Evolutionary conservation across 2,113 vertebrate genomes (phyloP).

Genomic region (Thryonomys swinderianus): DNA sequence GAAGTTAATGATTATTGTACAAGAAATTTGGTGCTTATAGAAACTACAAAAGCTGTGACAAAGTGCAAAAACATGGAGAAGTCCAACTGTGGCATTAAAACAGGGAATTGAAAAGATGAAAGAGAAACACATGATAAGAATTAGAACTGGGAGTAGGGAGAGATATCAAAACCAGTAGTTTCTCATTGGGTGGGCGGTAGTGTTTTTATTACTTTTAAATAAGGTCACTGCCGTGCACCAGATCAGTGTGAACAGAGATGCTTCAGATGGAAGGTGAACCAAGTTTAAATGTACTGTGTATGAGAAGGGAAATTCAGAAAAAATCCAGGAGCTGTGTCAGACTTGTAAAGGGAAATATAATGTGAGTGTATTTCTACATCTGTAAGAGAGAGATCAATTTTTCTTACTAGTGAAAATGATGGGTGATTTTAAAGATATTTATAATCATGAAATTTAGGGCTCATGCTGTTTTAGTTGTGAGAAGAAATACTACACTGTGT

Average conservation of each 20-base stretch:
- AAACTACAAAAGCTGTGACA: not conserved
- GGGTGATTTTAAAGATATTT: not conserved
- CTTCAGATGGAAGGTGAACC: not conserved
- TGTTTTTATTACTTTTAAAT: not conserved
- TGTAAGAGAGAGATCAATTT: not conserved
- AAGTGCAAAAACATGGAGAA: not conserved
- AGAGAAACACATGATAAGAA: not conserved
- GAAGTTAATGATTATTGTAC: not conserved
- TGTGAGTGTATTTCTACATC: not conserved
- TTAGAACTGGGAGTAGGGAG: not conserved
- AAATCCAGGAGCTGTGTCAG: not conserved
- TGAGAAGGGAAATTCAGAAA: not conserved
- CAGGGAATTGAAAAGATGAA: not conserved
- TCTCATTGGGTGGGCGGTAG: not conserved
- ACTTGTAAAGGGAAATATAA: not conserved
- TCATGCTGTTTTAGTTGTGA: not conserved
- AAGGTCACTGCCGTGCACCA: not conserved
- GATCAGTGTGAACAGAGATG: not conserved
- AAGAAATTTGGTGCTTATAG: not conserved
- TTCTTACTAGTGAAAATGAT: conserved; percentile 41
- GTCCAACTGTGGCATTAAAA: not conserved
- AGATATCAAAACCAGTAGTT: not conserved
- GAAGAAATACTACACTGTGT: not conserved
- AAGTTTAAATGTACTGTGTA: not conserved
- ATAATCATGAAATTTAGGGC: not conserved